Conservation (phyloP, 2,888 invertebrate species). For the Nasonovia ribisnigri region DNA sequence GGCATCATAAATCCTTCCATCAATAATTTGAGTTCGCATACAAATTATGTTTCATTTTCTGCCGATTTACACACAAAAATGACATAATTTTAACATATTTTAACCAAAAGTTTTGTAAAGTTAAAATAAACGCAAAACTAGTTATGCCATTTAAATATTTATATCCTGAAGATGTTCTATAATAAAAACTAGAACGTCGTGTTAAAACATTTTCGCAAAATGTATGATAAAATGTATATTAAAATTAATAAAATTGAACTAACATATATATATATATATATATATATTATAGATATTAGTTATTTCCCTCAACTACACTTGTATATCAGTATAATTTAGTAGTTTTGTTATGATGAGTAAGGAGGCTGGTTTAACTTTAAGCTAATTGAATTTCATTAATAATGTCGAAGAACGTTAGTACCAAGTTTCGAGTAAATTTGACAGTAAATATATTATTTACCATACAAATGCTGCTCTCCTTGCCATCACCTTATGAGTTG, state of each 20-base stretch:
- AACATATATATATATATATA: background rate
- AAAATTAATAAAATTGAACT: background rate
- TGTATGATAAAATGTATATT: background rate
- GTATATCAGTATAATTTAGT: background rate
- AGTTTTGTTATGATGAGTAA: background rate
- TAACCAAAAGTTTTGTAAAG: background rate
- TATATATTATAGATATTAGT: background rate
- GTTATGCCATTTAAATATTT: background rate
- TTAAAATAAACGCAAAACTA: background rate
- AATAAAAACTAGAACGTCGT: background rate
- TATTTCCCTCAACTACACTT: background rate
- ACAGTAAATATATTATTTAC: background rate
- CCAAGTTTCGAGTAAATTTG: background rate
- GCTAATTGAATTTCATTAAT: background rate
- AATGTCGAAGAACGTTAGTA: background rate
- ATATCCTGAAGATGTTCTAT: background rate
- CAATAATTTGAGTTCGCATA: background rate
- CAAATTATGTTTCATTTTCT: background rate
- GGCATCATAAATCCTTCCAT: background rate
- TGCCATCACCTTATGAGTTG: background rate
- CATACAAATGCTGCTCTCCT: background rate
- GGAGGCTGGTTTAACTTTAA: background rate
- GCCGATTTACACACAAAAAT: background rate
- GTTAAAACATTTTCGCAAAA: background rate
- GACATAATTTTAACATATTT: background rate